A percentile compares a stretch with the other conserved stretches of the same genome.
phyloP scores from a whole-genome alignment of 1,140 invertebrate species.

The Octopus sinensis region DNA sequence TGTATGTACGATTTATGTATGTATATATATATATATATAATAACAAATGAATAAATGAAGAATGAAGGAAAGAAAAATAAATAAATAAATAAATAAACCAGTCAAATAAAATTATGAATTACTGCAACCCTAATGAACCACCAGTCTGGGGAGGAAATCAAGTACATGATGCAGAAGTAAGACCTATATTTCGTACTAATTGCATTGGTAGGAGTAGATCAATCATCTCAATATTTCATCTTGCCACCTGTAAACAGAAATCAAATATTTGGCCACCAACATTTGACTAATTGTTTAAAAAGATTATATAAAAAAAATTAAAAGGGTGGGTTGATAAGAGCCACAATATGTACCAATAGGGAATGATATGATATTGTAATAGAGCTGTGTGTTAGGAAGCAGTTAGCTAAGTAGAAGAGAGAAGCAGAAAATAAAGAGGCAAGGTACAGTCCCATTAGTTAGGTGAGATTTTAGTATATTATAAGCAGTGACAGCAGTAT shows the following conservation, averaged over 20 bases:
- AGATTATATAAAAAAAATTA: slow-evolving; percentile 9
- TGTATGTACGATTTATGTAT: too few relatives aligned
- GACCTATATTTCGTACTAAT: slow-evolving; percentile 13
- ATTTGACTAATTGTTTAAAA: neutral
- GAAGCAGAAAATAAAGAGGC: neutral
- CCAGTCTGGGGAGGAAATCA: too few relatives aligned
- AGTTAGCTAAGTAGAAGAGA: neutral
- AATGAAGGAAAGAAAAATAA: too few relatives aligned
- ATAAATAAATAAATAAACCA: too few relatives aligned
- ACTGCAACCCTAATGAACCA: too few relatives aligned
- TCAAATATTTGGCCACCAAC: neutral
- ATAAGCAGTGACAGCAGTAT: neutral
- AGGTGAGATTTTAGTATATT: neutral
- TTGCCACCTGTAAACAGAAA: slow-evolving; percentile 16
- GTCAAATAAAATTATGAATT: too few relatives aligned
- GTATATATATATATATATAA: too few relatives aligned
- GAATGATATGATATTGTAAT: too few relatives aligned
- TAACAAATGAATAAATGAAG: too few relatives aligned
- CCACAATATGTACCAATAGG: too few relatives aligned
- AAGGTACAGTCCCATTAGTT: neutral
- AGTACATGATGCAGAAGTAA: neutral
- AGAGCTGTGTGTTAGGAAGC: neutral
- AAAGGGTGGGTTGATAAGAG: neutral
- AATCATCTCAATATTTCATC: slow-evolving; percentile 11
- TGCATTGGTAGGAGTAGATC: slow-evolving; percentile 2